Evolutionary conservation across 2,113 vertebrate genomes (phyloP).

Genomic region (Tretioscincus oriximinensis): DNA sequence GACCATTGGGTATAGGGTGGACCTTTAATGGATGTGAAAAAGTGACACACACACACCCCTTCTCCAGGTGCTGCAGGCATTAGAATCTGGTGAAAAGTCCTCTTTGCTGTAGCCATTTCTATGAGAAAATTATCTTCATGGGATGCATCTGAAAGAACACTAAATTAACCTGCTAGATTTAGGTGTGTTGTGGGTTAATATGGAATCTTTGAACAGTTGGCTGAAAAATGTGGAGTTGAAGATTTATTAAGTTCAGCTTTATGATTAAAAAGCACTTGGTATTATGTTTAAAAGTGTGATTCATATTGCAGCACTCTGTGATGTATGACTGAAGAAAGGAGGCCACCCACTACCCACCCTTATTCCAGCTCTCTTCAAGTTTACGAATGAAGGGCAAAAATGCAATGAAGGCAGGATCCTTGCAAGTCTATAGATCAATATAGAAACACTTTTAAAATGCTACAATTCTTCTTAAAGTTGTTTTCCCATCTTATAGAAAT

Average conservation of each 20-base stretch:
- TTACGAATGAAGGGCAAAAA: background rate
- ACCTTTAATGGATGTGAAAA: too few species aligned
- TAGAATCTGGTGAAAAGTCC: too few species aligned
- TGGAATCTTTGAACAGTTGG: background rate
- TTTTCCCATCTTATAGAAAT: too few species aligned
- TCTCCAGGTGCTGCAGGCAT: too few species aligned
- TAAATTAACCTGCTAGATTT: background rate
- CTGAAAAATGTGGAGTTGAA: background rate
- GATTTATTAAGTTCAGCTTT: background rate
- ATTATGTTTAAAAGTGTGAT: background rate
- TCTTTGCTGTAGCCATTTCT: too few species aligned
- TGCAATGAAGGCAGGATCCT: background rate
- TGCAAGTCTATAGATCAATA: background rate
- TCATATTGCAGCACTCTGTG: background rate
- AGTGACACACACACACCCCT: too few species aligned
- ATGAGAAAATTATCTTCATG: too few species aligned
- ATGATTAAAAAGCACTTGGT: background rate
- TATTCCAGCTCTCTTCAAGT: background rate
- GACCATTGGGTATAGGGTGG: too few species aligned
- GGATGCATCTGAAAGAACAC: too few species aligned
- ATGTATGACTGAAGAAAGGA: background rate
- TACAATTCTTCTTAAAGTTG: too few species aligned
- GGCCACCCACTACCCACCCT: background rate
- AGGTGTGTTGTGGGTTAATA: background rate
- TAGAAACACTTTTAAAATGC: too few species aligned